These are phyloP conservation scores for Pyrgus malvae DNA, from an alignment of 2,888 invertebrate species.

Conservation along the genomic window DNA sequence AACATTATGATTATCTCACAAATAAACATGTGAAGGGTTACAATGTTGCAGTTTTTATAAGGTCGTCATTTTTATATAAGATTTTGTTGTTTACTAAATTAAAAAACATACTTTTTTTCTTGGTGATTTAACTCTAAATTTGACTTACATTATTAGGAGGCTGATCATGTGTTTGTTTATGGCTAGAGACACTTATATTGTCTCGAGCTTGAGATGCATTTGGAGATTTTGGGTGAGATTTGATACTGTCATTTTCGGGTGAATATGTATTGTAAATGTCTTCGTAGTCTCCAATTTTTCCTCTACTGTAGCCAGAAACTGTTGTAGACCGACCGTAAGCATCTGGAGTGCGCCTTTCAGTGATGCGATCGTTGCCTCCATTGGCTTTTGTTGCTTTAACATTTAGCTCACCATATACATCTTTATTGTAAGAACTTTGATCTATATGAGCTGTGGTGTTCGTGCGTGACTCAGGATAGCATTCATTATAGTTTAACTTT, in stretches of 20 bases:
- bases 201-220: conserved; percentile 71
- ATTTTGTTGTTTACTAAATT: too few relatives aligned
- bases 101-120: too few relatives aligned
- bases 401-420: conserved; percentile 65
- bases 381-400: conserved; percentile 49
- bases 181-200: conserved; percentile 54
- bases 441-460: conserved; percentile 48
- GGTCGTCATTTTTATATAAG: too few relatives aligned
- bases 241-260: conserved; percentile 61
- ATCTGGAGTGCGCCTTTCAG: conserved; percentile 90
- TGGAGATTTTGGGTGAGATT: conserved; percentile 83
- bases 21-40: too few relatives aligned
- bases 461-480: conserved; percentile 46
- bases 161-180: conserved; percentile 56
- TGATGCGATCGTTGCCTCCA: conserved; percentile 61
- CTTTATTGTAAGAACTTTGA: conserved; percentile 52
- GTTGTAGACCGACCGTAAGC: conserved; percentile 87
- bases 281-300: conserved; percentile 86
- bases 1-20: background rate
- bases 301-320: conserved; percentile 67
- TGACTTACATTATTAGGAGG: conserved; percentile 58
- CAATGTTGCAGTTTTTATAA: too few relatives aligned
- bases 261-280: conserved; percentile 83
- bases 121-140: too few relatives aligned
- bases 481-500: conserved; percentile 47